Percentiles rank a stretch among this genome's conserved stretches.
Evolutionary conservation across 2,888 invertebrate species (phyloP).

Genomic region (Blastobasis adustella): DNA sequence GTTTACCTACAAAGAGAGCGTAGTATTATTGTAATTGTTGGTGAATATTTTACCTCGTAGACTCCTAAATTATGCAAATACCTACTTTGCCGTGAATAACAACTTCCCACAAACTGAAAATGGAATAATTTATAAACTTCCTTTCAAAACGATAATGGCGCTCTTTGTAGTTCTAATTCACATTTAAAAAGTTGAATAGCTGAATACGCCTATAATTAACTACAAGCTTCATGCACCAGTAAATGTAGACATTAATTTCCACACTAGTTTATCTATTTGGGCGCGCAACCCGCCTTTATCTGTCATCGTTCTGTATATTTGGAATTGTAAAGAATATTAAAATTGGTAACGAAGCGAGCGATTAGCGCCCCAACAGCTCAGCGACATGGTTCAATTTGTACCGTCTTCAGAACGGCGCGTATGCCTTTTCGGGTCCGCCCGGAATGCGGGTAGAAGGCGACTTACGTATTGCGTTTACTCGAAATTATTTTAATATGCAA

Average conservation of each 20-base stretch:
- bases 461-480: constrained; percentile 70
- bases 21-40: neutral
- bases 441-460: constrained; percentile 48
- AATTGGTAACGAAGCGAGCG: constrained; percentile 23
- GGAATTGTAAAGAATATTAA: constrained; percentile 44
- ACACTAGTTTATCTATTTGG: constrained; percentile 75
- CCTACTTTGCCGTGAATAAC: constrained; percentile 11
- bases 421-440: constrained; percentile 33
- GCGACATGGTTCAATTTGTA: constrained; percentile 41
- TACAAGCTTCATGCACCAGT: constrained; percentile 74
- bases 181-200: constrained; percentile 65
- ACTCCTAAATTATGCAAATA: neutral
- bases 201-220: constrained; percentile 70
- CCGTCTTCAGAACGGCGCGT: constrained; percentile 25
- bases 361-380: constrained; percentile 33
- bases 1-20: no score
- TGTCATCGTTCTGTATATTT: constrained; percentile 62
- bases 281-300: constrained; percentile 72
- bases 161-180: constrained; percentile 64
- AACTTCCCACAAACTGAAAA: constrained; percentile 39
- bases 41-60: neutral
- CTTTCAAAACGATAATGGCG: constrained; percentile 66
- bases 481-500: constrained; percentile 76
- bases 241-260: constrained; percentile 76
- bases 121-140: constrained; percentile 62